Evolutionary conservation across 2,888 invertebrate species (phyloP).

Genomic region (Xiphydria camelus): DNA sequence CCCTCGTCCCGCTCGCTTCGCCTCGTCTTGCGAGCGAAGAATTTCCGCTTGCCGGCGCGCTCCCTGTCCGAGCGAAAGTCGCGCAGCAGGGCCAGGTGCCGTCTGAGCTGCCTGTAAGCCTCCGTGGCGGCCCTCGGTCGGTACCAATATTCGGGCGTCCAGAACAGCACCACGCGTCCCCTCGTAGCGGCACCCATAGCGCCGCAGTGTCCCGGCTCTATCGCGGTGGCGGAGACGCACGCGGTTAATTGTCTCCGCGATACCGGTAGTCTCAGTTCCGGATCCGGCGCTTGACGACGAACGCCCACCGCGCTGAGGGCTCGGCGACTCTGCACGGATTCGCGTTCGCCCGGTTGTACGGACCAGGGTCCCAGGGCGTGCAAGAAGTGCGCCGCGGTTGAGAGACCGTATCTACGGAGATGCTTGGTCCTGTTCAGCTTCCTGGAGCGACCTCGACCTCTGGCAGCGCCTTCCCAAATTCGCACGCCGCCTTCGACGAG

Average conservation of each 20-base stretch:
- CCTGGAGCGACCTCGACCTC: neutral
- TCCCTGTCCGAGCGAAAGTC: slow-evolving; percentile 26
- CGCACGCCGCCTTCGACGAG: slow-evolving; percentile 39
- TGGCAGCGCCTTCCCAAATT: slow-evolving; percentile 35
- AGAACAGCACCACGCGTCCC: slow-evolving; percentile 58
- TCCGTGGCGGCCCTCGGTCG: slow-evolving; percentile 58
- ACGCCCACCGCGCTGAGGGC: slow-evolving; percentile 57
- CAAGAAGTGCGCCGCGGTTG: slow-evolving; percentile 59
- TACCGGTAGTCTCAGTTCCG: slow-evolving; percentile 56
- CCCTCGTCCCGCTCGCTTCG: slow-evolving; percentile 5
- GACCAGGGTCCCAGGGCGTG: slow-evolving; percentile 61
- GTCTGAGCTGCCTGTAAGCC: slow-evolving; percentile 55
- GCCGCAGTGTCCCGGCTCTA: slow-evolving; percentile 33
- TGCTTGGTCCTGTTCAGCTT: slow-evolving; percentile 35
- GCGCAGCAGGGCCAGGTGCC: slow-evolving; percentile 43
- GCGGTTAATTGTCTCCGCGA: slow-evolving; percentile 58
- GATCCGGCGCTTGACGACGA: slow-evolving; percentile 50
- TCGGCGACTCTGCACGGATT: slow-evolving; percentile 56
- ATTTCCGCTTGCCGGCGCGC: slow-evolving; percentile 15
- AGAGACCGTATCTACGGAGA: slow-evolving; percentile 58
- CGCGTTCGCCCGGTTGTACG: slow-evolving; percentile 56
- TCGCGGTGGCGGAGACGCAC: slow-evolving; percentile 58
- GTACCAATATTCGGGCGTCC: slow-evolving; percentile 64
- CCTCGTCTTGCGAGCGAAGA: slow-evolving; percentile 29
- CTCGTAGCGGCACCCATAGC: slow-evolving; percentile 24